phyloP scores from a whole-genome alignment of 2,113 vertebrate species.

The Gallinago media region DNA sequence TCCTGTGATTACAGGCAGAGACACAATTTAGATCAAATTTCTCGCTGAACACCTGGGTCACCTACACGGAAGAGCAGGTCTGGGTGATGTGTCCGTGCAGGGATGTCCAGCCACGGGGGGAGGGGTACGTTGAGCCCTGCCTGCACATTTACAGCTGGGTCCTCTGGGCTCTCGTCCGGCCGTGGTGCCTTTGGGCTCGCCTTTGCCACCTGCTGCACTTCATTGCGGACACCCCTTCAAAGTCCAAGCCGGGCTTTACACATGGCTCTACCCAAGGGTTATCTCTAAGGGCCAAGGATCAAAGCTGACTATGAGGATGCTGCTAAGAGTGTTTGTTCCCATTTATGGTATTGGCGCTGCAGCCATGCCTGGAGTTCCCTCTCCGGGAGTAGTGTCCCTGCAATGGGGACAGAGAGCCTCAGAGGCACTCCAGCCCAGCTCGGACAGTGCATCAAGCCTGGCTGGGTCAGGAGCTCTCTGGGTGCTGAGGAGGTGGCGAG shows the following conservation, averaged over 20 bases:
- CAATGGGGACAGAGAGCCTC: neutral
- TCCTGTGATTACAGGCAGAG: neutral
- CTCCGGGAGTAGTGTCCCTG: neutral
- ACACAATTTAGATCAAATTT: neutral
- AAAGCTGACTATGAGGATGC: neutral
- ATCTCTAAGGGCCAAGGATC: neutral
- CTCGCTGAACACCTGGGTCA: neutral
- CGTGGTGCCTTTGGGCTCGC: neutral
- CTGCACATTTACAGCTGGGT: neutral
- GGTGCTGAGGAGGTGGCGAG: rapidly evolving
- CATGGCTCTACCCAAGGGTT: neutral
- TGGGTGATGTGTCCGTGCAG: neutral
- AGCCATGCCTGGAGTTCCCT: neutral
- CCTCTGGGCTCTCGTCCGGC: neutral
- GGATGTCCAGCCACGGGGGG: neutral
- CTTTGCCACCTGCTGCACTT: neutral
- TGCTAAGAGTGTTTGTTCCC: neutral
- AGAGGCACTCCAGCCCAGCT: neutral
- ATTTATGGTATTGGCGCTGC: neutral
- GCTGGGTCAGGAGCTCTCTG: neutral
- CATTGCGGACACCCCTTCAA: neutral
- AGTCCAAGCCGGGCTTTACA: neutral
- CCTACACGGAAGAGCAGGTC: neutral
- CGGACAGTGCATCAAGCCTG: neutral
- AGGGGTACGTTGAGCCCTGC: neutral